These are phyloP conservation scores for Sphaerolaimus hirsutus DNA, from an alignment of 2,888 invertebrate genomes.

Conservation along the genomic window DNA sequence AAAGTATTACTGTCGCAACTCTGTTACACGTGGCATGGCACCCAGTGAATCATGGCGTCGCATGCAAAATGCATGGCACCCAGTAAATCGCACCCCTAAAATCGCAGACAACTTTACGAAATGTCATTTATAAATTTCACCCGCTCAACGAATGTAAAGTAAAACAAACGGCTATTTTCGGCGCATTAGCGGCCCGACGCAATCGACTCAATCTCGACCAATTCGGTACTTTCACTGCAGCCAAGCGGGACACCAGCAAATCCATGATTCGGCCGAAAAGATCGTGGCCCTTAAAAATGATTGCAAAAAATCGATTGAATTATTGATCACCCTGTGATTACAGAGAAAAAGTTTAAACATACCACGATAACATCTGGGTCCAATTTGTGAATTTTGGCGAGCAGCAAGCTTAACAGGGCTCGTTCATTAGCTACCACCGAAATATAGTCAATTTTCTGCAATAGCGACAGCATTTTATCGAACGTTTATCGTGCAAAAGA, in stretches of 20 bases:
- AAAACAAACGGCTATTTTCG: no score
- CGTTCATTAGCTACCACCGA: conserved; percentile 58
- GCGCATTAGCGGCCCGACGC: conserved; percentile 42
- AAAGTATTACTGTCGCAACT: no score
- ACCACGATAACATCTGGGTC: conserved; percentile 75
- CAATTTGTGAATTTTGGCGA: conserved; percentile 55
- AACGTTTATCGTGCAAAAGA: background rate
- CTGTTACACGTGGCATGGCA: no score
- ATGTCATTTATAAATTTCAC: no score
- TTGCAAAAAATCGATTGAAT: background rate
- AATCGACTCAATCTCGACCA: conserved; percentile 75
- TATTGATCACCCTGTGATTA: no score
- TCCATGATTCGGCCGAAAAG: conserved; percentile 66
- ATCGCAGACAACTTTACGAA: no score
- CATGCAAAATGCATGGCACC: no score
- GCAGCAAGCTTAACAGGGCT: conserved; percentile 56
- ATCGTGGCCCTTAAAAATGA: conserved; percentile 48
- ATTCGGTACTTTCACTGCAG: conserved; percentile 45
- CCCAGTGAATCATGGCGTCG: no score
- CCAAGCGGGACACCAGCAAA: conserved; percentile 57
- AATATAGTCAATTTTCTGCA: conserved; percentile 34
- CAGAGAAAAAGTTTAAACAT: conserved; percentile 11
- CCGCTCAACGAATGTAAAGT: no score
- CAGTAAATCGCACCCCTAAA: no score
- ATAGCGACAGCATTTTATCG: background rate